Evolutionary conservation across 2,113 vertebrate genomes (phyloP), one percentile per base, ranked within the genome.

Genomic region (Toxostoma redivivum): DNA sequence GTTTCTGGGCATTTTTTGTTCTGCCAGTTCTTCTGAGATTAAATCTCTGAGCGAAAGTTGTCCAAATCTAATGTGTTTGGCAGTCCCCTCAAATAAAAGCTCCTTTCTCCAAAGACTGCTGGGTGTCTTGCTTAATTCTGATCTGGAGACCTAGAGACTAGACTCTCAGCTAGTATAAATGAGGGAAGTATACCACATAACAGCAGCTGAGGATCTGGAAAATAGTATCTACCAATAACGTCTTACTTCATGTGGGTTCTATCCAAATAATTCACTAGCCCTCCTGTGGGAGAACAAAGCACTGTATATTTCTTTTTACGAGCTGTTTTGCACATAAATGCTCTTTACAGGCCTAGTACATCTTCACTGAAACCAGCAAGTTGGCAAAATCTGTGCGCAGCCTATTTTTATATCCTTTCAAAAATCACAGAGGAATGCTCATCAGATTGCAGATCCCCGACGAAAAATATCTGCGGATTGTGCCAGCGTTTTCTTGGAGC

Each of bases 271-370:
- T 74, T 96, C 90, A 37, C 95, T 76, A 92, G 95, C 92, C 93
- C 93, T 96, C 95, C 94, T 91, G 94, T 83, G 88, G 93, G 81
- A 96, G 95, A 96, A 96, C 94, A 96, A 96, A 97, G 96, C 53
- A 31, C 92, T 74, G 80, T 93, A 69, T 93, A 90, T 94, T 95
- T 90, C 80, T 87, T 96, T 94, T 96, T 96, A 94, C 4, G 51
- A 97, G 94, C 95, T 95, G 94, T 94, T 95, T 93, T 96, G 90
- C 77, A 81, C 92, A 86, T 92, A 96, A 96, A 78, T 94, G 51
- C 85, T 88, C 71, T 86, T 91, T 93, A 67, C 92, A 94, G 77
- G n/a, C 93, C 64, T 65, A 37, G 85, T 71, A 73, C 90, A 88
- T 95, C 88, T 88, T 93, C 88, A 24, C 72, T 37, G 57, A 90